These are phyloP conservation scores for Paragorgia papillata DNA, from an alignment of 92 coral and sea anemone genomes.

Conservation along the genomic window DNA sequence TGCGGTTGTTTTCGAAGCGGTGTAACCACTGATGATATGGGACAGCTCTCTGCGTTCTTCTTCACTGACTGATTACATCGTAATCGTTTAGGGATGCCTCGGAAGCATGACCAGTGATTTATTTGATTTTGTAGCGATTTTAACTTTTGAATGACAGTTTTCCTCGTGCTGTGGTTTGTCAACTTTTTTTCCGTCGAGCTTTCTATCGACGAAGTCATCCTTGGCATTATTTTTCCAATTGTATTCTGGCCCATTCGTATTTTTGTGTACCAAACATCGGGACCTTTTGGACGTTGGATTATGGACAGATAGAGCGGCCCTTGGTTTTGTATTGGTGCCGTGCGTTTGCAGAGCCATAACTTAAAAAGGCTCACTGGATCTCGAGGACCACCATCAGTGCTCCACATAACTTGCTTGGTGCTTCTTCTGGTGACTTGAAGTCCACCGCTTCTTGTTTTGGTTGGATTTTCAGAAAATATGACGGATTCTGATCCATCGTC, in stretches of 20 bases:
- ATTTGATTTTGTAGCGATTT: too few species aligned
- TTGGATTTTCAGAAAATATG: conserved; percentile 44
- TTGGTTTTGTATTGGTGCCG: conserved; percentile 55
- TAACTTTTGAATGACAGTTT: too few species aligned
- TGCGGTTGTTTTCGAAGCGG: too few species aligned
- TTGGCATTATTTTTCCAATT: too few species aligned
- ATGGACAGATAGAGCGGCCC: conserved; percentile 62
- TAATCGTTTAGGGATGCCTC: too few species aligned
- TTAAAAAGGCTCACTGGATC: conserved; percentile 63
- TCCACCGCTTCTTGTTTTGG: conserved; percentile 53
- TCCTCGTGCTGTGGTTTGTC: too few species aligned
- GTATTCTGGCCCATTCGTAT: conserved; percentile 62
- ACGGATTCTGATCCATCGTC: conserved; percentile 52
- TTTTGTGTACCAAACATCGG: conserved; percentile 64
- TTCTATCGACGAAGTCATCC: too few species aligned
- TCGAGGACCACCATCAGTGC: conserved; percentile 54
- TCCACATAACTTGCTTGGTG: conserved; percentile 47
- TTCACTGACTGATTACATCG: too few species aligned
- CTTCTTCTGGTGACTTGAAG: conserved; percentile 22
- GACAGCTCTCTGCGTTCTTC: too few species aligned
- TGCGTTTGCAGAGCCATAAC: conserved; percentile 60
- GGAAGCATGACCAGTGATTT: too few species aligned
- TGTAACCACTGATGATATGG: too few species aligned
- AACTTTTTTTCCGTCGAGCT: too few species aligned
- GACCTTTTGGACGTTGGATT: conserved; percentile 43